Evolutionary conservation across 2,797 vertebrate genomes (phyloP).

Genomic region (Clarias laeviceps): DNA sequence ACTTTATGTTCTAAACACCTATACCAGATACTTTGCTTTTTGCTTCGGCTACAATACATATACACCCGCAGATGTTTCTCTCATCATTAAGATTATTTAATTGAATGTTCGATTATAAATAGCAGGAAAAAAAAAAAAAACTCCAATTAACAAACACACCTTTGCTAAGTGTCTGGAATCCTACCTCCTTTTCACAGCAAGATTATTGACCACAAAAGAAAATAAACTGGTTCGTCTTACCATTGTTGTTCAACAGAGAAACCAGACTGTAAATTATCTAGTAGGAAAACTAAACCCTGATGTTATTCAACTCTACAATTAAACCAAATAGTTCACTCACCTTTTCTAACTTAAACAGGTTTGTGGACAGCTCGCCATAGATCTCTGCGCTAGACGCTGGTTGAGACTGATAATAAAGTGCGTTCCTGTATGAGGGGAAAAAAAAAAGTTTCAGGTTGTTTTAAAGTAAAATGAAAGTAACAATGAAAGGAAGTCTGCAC

Average conservation of each 20-base stretch:
- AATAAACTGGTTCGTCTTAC: constrained; percentile 16
- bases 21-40: background rate
- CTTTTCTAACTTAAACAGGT: constrained; percentile 91
- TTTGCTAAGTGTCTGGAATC: background rate
- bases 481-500: constrained; percentile 39
- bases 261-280: constrained; percentile 20
- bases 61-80: background rate
- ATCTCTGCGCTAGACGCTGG: constrained; percentile 78
- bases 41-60: background rate
- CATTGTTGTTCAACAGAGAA: constrained; percentile 17
- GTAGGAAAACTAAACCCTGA: background rate
- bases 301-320: background rate
- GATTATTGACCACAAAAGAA: background rate
- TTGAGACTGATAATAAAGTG: constrained; percentile 58
- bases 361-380: constrained; percentile 86
- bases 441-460: constrained; percentile 48
- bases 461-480: background rate
- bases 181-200: background rate
- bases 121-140: too few species aligned
- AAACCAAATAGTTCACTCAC: constrained; percentile 65
- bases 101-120: background rate
- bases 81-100: background rate
- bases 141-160: background rate
- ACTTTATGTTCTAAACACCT: background rate
- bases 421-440: constrained; percentile 56